phyloP scores from a whole-genome alignment of 2,113 vertebrate species.

The Pseudonaja textilis region DNA sequence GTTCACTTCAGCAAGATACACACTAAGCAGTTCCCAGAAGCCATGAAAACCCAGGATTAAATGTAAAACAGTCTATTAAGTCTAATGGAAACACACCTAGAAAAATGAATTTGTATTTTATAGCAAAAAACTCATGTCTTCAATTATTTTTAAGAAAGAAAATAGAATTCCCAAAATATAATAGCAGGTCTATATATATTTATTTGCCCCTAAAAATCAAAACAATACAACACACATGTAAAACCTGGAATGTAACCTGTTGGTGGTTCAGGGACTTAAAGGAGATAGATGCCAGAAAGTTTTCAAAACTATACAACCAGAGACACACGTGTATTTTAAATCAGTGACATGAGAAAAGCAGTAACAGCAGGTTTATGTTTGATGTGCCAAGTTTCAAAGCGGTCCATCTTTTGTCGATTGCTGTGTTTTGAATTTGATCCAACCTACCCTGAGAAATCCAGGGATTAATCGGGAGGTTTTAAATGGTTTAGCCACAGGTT shows the following conservation, averaged over 20 bases:
- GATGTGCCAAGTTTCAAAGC: slow-evolving; percentile 46
- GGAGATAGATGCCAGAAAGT: slow-evolving; percentile 12
- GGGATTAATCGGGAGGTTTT: slow-evolving; percentile 62
- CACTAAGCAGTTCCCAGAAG: neutral
- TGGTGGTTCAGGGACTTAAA: neutral
- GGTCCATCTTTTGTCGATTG: slow-evolving; percentile 55
- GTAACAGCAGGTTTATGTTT: slow-evolving; percentile 47
- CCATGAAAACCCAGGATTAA: neutral
- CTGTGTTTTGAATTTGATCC: slow-evolving; percentile 57
- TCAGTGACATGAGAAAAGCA: slow-evolving; percentile 32
- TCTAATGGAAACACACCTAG: neutral
- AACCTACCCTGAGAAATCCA: slow-evolving; percentile 57
- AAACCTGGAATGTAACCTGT: neutral
- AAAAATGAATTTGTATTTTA: neutral
- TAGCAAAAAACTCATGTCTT: neutral
- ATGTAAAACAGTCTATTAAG: neutral
- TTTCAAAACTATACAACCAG: slow-evolving; percentile 32
- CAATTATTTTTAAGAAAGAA: neutral
- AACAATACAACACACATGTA: neutral
- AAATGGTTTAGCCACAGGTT: slow-evolving; percentile 60
- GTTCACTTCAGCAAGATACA: neutral
- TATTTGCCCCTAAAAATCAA: neutral
- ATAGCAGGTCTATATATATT: neutral
- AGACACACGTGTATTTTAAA: neutral
- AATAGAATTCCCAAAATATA: neutral